Evolutionary conservation across 2,113 vertebrate species (phyloP).

Genomic region (Trachemys scripta): DNA sequence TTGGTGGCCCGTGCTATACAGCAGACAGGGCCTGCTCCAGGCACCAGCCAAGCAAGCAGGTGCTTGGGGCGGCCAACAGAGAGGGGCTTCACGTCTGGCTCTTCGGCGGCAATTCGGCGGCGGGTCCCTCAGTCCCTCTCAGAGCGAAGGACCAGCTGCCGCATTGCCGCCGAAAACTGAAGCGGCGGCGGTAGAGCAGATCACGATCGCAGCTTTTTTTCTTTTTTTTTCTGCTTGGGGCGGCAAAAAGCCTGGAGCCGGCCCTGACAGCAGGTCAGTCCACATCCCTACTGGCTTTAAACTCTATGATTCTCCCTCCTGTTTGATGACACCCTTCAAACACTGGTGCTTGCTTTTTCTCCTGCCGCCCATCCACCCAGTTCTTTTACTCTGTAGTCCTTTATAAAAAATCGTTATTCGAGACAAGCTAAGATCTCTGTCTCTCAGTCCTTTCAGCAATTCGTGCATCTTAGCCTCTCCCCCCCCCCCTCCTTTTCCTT

Average conservation of each 20-base stretch:
- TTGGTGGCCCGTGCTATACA: background rate
- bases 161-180: too few relatives aligned
- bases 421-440: background rate
- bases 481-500: conserved; percentile 5
- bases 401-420: background rate
- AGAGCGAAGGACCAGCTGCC: too few relatives aligned
- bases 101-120: too few relatives aligned
- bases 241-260: too few relatives aligned
- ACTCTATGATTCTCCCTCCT: background rate
- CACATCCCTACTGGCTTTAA: background rate
- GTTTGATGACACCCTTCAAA: background rate
- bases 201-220: too few relatives aligned
- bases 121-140: too few relatives aligned
- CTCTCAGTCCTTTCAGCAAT: background rate
- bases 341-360: background rate
- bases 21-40: background rate
- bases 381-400: background rate
- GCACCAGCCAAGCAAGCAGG: too few relatives aligned
- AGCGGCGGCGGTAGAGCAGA: too few relatives aligned
- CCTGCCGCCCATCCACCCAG: background rate
- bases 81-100: too few relatives aligned
- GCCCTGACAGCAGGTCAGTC: background rate
- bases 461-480: conserved; percentile 4
- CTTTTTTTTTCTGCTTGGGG: too few relatives aligned
- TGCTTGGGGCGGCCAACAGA: too few relatives aligned